A percentile compares a stretch with the other conserved stretches of the same genome.
Conservation (phyloP, 2,797 vertebrate genomes). For the Scolopax rusticola region DNA sequence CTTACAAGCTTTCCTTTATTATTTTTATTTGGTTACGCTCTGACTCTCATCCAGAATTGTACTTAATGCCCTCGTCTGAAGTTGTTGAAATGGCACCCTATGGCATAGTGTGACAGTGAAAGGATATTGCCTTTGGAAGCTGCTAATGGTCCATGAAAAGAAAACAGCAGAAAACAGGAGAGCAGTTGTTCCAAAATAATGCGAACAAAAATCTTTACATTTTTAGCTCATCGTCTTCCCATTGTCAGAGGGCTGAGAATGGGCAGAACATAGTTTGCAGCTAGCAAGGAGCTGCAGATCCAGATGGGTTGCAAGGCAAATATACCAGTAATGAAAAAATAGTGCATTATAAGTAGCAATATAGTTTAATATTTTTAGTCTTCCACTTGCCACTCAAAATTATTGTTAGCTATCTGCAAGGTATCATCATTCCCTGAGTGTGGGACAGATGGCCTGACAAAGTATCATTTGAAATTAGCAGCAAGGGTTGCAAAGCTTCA, state of each 20-base stretch:
- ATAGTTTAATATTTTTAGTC: background rate
- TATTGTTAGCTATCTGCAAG: constrained; percentile 1
- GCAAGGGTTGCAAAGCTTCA: background rate
- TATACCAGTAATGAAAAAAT: background rate
- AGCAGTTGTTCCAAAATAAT: constrained; percentile 75
- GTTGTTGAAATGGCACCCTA: constrained; percentile 83
- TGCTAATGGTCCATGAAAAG: constrained; percentile 83
- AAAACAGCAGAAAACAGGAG: constrained; percentile 78
- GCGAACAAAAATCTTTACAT: constrained; percentile 71
- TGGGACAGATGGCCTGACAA: background rate
- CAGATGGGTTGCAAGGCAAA: constrained; percentile 9
- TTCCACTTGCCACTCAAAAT: constrained; percentile 29
- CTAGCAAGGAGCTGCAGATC: background rate
- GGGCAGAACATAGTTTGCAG: background rate
- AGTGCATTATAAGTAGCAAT: background rate
- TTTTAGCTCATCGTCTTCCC: constrained; percentile 41
- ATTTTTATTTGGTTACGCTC: constrained; percentile 86
- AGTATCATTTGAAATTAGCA: background rate
- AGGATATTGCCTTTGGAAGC: constrained; percentile 85
- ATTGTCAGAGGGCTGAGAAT: constrained; percentile 1
- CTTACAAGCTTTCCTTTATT: constrained; percentile 83
- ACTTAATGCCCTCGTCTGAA: constrained; percentile 85
- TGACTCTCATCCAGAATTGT: constrained; percentile 84
- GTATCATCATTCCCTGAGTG: background rate
- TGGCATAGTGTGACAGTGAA: constrained; percentile 82